Percentiles rank a stretch among this genome's conserved stretches.
Evolutionary conservation across 92 coral and sea anemone species (phyloP).

Genomic region (Metridium senile): DNA sequence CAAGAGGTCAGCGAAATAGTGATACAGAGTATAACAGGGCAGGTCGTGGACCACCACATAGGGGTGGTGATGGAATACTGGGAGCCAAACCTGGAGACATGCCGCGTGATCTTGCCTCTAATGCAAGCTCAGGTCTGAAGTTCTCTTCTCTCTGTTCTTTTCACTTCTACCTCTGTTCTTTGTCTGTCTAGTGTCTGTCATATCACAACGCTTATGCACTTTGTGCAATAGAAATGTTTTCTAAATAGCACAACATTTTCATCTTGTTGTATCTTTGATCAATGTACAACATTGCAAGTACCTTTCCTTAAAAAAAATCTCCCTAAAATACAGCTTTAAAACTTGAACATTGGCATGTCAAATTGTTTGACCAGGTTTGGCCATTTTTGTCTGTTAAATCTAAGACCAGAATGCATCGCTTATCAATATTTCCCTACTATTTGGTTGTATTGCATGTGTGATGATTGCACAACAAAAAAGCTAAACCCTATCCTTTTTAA

Average conservation of each 20-base stretch:
- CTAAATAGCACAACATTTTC: neutral
- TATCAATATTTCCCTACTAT: neutral
- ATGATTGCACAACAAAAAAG: neutral
- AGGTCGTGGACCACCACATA: slow-evolving; percentile 51
- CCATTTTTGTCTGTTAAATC: neutral
- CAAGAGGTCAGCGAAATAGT: slow-evolving; percentile 50
- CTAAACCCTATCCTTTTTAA: neutral
- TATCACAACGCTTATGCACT: neutral
- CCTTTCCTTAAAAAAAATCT: no score
- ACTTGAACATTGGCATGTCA: neutral
- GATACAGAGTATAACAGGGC: slow-evolving; percentile 38
- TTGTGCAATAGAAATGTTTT: neutral
- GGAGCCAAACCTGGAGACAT: slow-evolving; percentile 92
- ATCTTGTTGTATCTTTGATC: no score
- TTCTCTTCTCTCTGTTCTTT: slow-evolving; percentile 15
- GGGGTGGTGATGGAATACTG: slow-evolving; percentile 89
- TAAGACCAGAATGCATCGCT: neutral
- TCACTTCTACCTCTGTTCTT: neutral
- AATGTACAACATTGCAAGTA: no score
- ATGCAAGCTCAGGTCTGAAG: slow-evolving; percentile 44
- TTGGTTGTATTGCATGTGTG: neutral
- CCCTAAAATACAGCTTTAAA: neutral
- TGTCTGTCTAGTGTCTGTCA: slow-evolving; percentile 5
- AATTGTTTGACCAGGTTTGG: slow-evolving; percentile 32
- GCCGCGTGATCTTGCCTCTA: slow-evolving; percentile 32